Evolutionary conservation across 1,140 invertebrate genomes (phyloP).

Genomic region (Zelostemma sp.): DNA sequence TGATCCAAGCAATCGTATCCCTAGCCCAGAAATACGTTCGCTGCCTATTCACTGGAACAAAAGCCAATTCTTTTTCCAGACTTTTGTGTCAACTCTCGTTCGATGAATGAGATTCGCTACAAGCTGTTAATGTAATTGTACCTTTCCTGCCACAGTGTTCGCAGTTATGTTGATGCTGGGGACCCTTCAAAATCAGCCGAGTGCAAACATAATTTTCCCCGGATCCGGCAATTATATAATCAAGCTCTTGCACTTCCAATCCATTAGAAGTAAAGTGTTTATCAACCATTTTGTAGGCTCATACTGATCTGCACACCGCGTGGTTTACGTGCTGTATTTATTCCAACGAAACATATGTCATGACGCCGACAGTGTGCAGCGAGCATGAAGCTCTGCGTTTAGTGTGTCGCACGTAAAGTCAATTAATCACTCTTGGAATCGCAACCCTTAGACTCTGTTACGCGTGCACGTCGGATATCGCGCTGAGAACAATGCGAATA

Average conservation of each 20-base stretch:
- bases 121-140: not conserved
- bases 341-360: slow-evolving; percentile 45
- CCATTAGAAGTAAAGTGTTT: slow-evolving; percentile 9
- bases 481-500: slow-evolving; percentile 22
- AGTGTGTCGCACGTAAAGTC: slow-evolving; percentile 45
- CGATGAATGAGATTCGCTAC: not conserved
- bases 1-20: too few relatives aligned
- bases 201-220: slow-evolving; percentile 18
- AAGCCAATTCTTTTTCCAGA: not conserved
- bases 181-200: not conserved
- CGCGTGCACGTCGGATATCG: slow-evolving; percentile 36
- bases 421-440: slow-evolving; percentile 44
- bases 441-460: slow-evolving; percentile 30
- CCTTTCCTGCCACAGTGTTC: not conserved
- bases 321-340: slow-evolving; percentile 32
- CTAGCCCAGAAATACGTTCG: not conserved
- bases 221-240: slow-evolving; percentile 26
- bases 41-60: not conserved
- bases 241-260: slow-evolving; percentile 11
- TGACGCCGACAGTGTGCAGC: slow-evolving; percentile 23
- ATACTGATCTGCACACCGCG: slow-evolving; percentile 17
- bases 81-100: not conserved
- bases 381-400: slow-evolving; percentile 40
- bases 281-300: slow-evolving; percentile 4
- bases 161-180: not conserved